Evolutionary conservation across 2,113 vertebrate genomes (phyloP), one percentile per base, ranked within the genome.

Genomic region (Formicarius rufipectus): DNA sequence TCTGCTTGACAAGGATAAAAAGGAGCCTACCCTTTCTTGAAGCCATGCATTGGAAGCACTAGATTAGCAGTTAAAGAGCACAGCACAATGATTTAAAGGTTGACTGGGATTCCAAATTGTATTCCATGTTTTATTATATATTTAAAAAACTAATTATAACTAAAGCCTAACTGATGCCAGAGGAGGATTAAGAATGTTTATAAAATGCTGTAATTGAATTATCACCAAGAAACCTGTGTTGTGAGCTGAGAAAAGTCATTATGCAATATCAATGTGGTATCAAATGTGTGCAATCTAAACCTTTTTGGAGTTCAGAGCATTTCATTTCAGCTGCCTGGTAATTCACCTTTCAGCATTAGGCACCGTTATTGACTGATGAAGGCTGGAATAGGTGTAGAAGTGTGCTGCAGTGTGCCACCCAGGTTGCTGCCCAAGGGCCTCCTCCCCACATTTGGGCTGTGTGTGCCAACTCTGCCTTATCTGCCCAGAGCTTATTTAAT

Each of bases 21-120:
- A 72, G 19, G 25, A 55, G 44, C 53, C 14, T 20, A n/a, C 8
- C 2, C 28, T 63, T 87, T 63, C 47, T 58, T 19, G 3, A 84
- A 88, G 33, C 14, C 31, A 47, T 60, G 30, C 1, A 0, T 47
- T 71, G 50, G 86, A 89, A 77, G 40, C 16, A 71, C 35, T 74
- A 76, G 44, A 84, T 93, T 67, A 91, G 55, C 50, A 69, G 84
- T 63, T 91, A 89, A 93, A 89, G 47, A 89, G 37, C 77, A 87
- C n/a, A 74, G 33, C 35, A 27, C 18, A 47, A 39, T 82, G 69
- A 95, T 92, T 90, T 82, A 91, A 92, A 87, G 56, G 77, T 84
- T 95, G 86, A 92, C 56, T 92, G 37, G 56, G 69, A 89, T 92
- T 96, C 52, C 56, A 94, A 94, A 94, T 90, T 76, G 37, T 62